Base-by-base conservation (phyloP, 2,113 vertebrate genomes). In the Petrocephalus zakoni region DNA sequence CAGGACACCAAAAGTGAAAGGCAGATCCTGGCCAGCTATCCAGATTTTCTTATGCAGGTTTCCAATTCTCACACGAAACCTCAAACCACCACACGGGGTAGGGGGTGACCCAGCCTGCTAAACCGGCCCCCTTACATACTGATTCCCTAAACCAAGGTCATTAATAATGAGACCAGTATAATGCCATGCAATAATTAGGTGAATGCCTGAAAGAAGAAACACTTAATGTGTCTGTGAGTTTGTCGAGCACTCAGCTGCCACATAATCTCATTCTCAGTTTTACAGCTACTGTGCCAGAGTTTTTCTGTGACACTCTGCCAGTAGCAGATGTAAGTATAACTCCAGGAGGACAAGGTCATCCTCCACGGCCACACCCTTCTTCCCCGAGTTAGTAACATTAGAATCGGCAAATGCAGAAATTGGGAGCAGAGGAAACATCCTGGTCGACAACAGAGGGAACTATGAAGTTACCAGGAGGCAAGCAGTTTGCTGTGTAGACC, bases 381-480 rank as follows among this genome's bases (percentile, higher is more conserved):
- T 90, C 85, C 87, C 68, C n/a, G 81, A 64, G 90, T 92, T 90
- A 93, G 89, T 91, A 72, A 89, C 90, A 89, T 86, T 92, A 91
- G 64, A 88, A 61, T 84, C 86, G 21, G 49, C 21, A 17, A 51
- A 25, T 64, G 89, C 49, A 90, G 85, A 90, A 90, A 88, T 78
- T 87, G 34, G 53, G 61, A 22, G 78, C 13, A 53, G 83, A 87
- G 87, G 49, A 53, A 52, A 53, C 53, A 56, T 61, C 78, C 56
- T 86, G 83, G 52, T 86, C 56, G 89, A 85, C 58, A 49, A 37
- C 90, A 91, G 75, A 90, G 88, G 49, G 89, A 52, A 90, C 84
- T 90, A 34, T 56, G 1, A 19, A 84, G 55, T 90, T 81, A 87
- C 42, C 89, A 49, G 78, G 61, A 90, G 86, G 90, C 89, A 46